Base-by-base conservation (phyloP, 1,140 invertebrate genomes). In the Drosophila sulfurigaster region DNA sequence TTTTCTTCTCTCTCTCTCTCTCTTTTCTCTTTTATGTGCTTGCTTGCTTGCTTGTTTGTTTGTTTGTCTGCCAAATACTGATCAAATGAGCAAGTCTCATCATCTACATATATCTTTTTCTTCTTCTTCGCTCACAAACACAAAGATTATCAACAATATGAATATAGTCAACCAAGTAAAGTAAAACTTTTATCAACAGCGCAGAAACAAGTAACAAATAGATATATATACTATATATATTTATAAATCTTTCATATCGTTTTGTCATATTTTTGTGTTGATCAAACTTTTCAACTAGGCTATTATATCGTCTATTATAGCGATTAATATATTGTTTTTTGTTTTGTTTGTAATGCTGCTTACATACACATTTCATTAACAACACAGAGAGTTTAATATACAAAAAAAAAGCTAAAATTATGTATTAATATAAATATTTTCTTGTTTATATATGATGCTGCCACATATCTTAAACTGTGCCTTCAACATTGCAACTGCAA, bases 301-400 rank as follows among this genome's bases (percentile, higher is more conserved):
- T 81, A 65, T 75, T 71, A 51, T 68, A 38, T 64, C 57, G 72
- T 56, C 67, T 82, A 51, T 63, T 82, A 51, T 58, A 75, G 58
- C 46, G 28, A 65, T 64, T 49, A 78, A 58, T 80, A 64, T 58
- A 11, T 38, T 38, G 7, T 38, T 38, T 38, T 7, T 38, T 38
- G 6, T 38, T 38, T 35, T 81, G 46, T 35, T 51, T 70, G 16
- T 72, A 72, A 83, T 72, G 71, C 70, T 82, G 70, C 45, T 65
- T 78, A 60, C 54, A 72, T 73, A 68, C 58, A 87, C 54, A 78
- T 81, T 70, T 80, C 64, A 63, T 77, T 79, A 81, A 89, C 83
- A 89, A 88, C 85, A 88, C 85, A 88, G 78, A 88, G 83, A 89
- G 85, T 83, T 88, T 85, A 41, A 75, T 72, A 25, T 77, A 62